These are phyloP conservation scores for Momotus momota DNA, from an alignment of 2,797 vertebrate species.

Conservation along the genomic window DNA sequence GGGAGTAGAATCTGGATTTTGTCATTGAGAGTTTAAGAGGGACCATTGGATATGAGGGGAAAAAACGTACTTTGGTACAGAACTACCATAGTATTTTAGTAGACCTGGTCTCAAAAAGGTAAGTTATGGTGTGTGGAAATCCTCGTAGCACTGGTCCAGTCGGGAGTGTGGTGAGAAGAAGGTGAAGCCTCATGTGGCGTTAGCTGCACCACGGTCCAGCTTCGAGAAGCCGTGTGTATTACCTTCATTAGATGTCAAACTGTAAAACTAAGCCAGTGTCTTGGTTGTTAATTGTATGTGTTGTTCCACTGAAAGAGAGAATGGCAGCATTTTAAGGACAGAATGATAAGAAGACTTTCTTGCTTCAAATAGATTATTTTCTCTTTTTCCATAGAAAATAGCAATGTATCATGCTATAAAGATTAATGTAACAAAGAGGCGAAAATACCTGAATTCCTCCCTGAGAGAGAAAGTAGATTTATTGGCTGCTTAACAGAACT, in stretches of 20 bases:
- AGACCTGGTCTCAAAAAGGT: background rate
- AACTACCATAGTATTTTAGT: background rate
- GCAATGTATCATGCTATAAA: background rate
- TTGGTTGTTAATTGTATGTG: background rate
- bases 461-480: background rate
- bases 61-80: background rate
- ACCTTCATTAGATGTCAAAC: background rate
- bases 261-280: background rate
- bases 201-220: background rate
- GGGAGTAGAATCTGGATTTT: background rate
- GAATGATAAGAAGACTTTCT: background rate
- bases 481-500: background rate
- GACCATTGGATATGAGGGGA: background rate
- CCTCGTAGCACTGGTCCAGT: background rate
- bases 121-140: background rate
- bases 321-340: background rate
- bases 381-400: background rate
- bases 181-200: background rate
- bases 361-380: background rate
- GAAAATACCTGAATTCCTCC: background rate
- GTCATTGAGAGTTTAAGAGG: background rate
- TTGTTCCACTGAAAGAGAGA: background rate
- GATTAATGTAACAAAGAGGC: background rate
- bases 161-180: background rate
- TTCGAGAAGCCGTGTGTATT: background rate